phyloP scores from a whole-genome alignment of 2,888 invertebrate genomes.

The Mystacides longicornis region DNA sequence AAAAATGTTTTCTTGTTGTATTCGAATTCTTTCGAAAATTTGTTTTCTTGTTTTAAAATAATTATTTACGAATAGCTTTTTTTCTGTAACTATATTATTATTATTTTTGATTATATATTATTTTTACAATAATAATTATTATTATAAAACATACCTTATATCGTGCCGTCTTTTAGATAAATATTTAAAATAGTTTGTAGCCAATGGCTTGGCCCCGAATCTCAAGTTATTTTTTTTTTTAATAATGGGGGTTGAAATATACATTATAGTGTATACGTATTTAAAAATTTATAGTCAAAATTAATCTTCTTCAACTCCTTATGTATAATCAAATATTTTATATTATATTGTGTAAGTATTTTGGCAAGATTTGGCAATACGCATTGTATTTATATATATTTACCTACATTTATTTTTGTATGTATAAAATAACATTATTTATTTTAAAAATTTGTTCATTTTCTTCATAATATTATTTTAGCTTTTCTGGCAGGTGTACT shows the following conservation, averaged over 20 bases:
- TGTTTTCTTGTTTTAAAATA: background rate
- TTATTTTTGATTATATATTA: background rate
- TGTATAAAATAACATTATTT: conserved; percentile 18
- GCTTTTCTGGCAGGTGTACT: conserved; percentile 18
- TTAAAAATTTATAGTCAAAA: conserved; percentile 26
- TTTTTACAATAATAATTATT: background rate
- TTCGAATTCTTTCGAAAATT: background rate
- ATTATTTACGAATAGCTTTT: background rate
- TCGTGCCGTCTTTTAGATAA: conserved; percentile 26
- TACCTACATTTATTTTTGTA: no score
- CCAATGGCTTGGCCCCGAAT: conserved; percentile 15
- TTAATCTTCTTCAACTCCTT: conserved; percentile 25
- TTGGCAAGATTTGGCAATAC: conserved; percentile 25
- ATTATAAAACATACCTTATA: conserved; percentile 7
- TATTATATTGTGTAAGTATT: conserved; percentile 24
- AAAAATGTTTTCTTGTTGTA: background rate
- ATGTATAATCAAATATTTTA: conserved; percentile 20
- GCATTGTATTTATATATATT: no score
- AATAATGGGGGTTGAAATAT: conserved; percentile 17
- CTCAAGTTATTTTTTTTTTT: background rate
- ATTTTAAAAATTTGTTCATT: conserved; percentile 11
- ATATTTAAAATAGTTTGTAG: conserved; percentile 18
- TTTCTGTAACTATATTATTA: background rate
- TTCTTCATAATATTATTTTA: conserved; percentile 5
- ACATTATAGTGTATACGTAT: conserved; percentile 26